These are phyloP conservation scores for Pterocles gutturalis DNA, from an alignment of 2,113 vertebrate species.

Conservation along the genomic window DNA sequence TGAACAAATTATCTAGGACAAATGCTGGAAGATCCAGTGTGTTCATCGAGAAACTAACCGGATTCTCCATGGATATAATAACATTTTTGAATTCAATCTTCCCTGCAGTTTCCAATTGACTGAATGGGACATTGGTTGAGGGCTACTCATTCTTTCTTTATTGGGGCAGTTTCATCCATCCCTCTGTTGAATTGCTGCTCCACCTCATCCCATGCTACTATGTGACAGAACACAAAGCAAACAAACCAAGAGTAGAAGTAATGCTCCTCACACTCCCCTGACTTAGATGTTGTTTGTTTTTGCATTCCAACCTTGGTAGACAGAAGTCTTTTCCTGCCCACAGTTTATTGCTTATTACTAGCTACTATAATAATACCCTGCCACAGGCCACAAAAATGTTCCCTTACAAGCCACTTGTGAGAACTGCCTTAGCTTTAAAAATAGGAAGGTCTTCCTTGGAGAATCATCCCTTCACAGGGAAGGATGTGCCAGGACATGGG, in stretches of 20 bases:
- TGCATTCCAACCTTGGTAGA: not conserved
- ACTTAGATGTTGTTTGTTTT: not conserved
- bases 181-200: not conserved
- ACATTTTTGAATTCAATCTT: not conserved
- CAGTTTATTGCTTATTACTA: constrained; percentile 44
- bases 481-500: not conserved
- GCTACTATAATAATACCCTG: constrained; percentile 55
- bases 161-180: not conserved
- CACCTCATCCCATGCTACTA: not conserved
- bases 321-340: not conserved
- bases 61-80: not conserved
- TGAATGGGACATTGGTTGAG: not conserved
- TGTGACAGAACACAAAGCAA: not conserved
- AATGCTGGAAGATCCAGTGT: not conserved
- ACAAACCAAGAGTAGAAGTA: not conserved
- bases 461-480: not conserved
- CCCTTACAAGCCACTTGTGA: constrained; percentile 30
- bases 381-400: constrained; percentile 53
- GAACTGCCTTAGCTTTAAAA: not conserved
- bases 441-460: not conserved
- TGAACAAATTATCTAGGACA: not conserved
- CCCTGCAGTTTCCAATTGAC: not conserved
- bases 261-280: not conserved
- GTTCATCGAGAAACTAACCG: not conserved
- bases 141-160: not conserved